A percentile compares a stretch with the other conserved stretches of the same genome.
These are phyloP conservation scores for Pheucticus melanocephalus DNA, from an alignment of 2,113 vertebrate species.

Conservation along the genomic window DNA sequence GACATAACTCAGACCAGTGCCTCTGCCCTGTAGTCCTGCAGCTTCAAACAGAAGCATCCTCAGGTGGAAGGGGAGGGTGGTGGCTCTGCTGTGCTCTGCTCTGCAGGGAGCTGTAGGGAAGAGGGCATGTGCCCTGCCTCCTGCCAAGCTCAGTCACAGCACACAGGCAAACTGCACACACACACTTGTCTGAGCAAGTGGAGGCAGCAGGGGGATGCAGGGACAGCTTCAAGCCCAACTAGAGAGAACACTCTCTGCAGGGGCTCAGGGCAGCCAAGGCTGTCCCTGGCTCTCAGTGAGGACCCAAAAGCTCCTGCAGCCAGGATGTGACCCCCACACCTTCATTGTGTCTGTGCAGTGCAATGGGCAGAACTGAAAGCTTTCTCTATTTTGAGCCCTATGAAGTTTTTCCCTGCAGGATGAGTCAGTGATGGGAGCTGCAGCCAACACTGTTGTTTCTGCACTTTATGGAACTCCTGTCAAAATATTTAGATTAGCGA, in stretches of 20 bases:
- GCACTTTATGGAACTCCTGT: background rate
- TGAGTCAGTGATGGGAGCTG: conserved; percentile 21
- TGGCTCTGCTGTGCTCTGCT: background rate
- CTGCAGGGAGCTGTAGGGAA: background rate
- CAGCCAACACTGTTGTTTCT: conserved; percentile 27
- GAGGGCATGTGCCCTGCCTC: accelerated
- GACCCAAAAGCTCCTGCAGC: background rate
- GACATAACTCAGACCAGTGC: background rate
- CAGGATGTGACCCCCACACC: background rate
- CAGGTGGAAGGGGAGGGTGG: background rate
- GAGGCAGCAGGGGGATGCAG: accelerated
- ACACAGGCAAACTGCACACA: background rate
- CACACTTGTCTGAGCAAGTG: background rate
- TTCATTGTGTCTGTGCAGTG: background rate
- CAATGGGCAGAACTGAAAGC: background rate
- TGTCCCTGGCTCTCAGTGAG: background rate
- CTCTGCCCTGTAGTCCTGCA: background rate
- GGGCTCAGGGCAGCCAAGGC: background rate
- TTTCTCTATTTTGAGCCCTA: background rate
- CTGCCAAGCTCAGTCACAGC: background rate
- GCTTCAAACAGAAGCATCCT: background rate
- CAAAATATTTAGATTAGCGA: conserved; percentile 52
- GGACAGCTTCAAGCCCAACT: background rate
- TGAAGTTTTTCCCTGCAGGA: background rate
- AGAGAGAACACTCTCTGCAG: background rate